These are phyloP conservation scores for Corydoras maculifer DNA, from an alignment of 2,113 vertebrate species.

Conservation along the genomic window DNA sequence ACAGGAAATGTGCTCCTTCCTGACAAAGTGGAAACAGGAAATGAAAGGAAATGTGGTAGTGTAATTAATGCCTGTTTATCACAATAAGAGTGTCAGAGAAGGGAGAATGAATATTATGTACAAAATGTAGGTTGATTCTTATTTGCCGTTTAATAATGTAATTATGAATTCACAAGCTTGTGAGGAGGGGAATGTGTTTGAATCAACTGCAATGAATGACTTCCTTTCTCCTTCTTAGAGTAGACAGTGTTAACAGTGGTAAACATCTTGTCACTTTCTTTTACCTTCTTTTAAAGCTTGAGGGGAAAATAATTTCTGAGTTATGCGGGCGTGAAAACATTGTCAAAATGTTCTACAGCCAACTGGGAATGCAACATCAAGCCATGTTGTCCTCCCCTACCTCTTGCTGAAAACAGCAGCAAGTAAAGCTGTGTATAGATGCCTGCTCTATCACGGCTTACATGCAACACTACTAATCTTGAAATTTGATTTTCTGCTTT, in stretches of 20 bases:
- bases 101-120: too few relatives aligned
- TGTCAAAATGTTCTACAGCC: not conserved
- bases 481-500: not conserved
- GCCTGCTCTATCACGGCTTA: not conserved
- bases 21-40: slow-evolving; percentile 39
- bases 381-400: slow-evolving; percentile 2
- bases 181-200: not conserved
- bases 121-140: too few relatives aligned
- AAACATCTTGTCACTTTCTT: not conserved
- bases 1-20: slow-evolving; percentile 39
- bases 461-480: not conserved
- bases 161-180: too few relatives aligned
- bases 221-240: not conserved
- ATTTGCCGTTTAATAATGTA: too few relatives aligned
- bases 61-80: slow-evolving; percentile 29
- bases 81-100: slow-evolving; percentile 15
- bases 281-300: not conserved
- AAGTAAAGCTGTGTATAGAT: slow-evolving; percentile 5
- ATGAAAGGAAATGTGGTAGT: slow-evolving; percentile 34
- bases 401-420: slow-evolving; percentile 23
- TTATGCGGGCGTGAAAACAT: not conserved
- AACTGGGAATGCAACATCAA: not conserved
- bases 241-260: not conserved
- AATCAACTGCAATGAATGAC: not conserved
- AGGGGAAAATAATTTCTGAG: not conserved